Evolutionary conservation across 2,888 invertebrate species (phyloP).

Genomic region (Dynastes maya): DNA sequence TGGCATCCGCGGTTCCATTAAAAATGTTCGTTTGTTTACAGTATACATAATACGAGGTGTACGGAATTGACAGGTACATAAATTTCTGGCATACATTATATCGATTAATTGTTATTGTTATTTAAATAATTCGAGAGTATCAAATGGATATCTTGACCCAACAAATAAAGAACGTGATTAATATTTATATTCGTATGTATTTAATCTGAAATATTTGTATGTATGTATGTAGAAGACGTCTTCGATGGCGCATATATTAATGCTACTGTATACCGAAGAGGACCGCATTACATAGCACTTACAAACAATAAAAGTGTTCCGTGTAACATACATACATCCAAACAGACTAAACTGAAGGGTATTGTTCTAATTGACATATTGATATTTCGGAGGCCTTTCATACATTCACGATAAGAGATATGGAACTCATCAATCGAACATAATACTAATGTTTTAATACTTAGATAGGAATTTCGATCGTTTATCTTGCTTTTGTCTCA

Average conservation of each 20-base stretch:
- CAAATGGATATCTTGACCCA: conserved; percentile 43
- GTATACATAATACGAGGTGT: conserved; percentile 24
- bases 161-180: conserved; percentile 42
- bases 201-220: conserved; percentile 1
- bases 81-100: conserved; percentile 32
- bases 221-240: conserved; percentile 1
- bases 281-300: conserved; percentile 9
- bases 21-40: conserved; percentile 36
- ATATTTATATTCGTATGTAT: conserved; percentile 22
- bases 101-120: conserved; percentile 44
- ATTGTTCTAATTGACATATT: conserved; percentile 44
- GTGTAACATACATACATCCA: conserved; percentile 3
- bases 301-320: conserved; percentile 10
- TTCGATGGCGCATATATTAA: conserved; percentile 18
- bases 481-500: conserved; percentile 39
- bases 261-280: conserved; percentile 26
- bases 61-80: conserved; percentile 39
- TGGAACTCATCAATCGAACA: conserved; percentile 39
- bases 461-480: conserved; percentile 38
- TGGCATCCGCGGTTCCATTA: conserved; percentile 32
- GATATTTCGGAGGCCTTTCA: conserved; percentile 19
- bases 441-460: conserved; percentile 41
- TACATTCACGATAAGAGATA: conserved; percentile 33
- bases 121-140: conserved; percentile 42
- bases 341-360: conserved; percentile 19